Conservation (phyloP, 2,113 vertebrate species). For the Butorides virescens region DNA sequence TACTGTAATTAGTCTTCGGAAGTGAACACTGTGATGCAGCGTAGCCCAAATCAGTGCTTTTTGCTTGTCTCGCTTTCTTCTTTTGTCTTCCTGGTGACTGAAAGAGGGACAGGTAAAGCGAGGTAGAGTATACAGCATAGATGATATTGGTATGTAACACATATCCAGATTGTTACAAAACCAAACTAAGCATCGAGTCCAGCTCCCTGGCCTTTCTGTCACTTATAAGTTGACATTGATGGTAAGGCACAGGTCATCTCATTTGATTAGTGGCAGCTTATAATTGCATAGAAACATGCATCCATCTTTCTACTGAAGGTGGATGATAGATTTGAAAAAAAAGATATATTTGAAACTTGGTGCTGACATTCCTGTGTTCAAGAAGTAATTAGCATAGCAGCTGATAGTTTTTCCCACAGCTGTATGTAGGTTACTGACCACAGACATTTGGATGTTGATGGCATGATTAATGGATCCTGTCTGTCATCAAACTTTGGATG, state of each 20-base stretch:
- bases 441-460: not conserved
- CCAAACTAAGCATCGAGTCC: not conserved
- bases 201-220: not conserved
- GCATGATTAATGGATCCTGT: not conserved
- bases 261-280: not conserved
- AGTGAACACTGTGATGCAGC: fast-evolving
- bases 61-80: not conserved
- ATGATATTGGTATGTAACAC: not conserved
- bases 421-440: not conserved
- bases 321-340: not conserved
- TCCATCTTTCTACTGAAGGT: not conserved
- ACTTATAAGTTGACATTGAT: not conserved
- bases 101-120: not conserved
- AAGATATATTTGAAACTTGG: not conserved
- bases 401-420: not conserved
- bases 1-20: not conserved
- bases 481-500: not conserved
- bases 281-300: not conserved
- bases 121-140: not conserved
- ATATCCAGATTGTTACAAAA: not conserved
- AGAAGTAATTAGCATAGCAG: not conserved
- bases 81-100: not conserved
- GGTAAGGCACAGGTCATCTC: no score
- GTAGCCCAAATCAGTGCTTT: not conserved
- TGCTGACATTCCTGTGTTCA: not conserved